Percentiles rank a stretch among this genome's conserved stretches.
Evolutionary conservation across 2,797 vertebrate species (phyloP).

Genomic region (Ispidina lecontei): DNA sequence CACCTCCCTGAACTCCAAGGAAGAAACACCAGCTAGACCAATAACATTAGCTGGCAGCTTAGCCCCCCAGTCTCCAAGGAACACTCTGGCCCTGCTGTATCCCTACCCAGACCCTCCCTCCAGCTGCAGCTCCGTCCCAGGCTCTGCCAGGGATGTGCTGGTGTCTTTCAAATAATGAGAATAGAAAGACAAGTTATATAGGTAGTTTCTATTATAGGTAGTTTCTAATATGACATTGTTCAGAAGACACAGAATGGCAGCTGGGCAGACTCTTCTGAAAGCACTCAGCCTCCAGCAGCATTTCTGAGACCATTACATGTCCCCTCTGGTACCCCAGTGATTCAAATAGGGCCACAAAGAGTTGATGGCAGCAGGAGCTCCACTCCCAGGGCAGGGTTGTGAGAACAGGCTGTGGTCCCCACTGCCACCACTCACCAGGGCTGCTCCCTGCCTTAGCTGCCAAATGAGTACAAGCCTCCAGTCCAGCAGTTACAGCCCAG

Average conservation of each 20-base stretch:
- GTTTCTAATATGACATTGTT: not conserved
- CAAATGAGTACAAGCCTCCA: not conserved
- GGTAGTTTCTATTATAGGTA: not conserved
- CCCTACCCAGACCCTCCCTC: not conserved
- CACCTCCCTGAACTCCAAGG: not conserved
- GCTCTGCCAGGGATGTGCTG: not conserved
- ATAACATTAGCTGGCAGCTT: not conserved
- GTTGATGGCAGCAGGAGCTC: not conserved
- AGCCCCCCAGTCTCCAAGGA: not conserved
- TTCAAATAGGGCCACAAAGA: accelerated
- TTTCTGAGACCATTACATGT: not conserved
- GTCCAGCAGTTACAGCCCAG: accelerated
- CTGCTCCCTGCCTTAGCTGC: not conserved
- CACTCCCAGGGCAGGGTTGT: not conserved
- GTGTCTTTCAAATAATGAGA: accelerated
- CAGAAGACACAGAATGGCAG: not conserved
- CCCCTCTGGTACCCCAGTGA: not conserved
- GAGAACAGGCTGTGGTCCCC: not conserved
- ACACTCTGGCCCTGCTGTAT: accelerated
- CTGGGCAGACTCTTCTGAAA: not conserved
- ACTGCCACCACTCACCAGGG: not conserved
- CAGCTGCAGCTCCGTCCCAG: not conserved
- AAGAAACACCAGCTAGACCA: not conserved
- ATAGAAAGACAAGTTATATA: not conserved
- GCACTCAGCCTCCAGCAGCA: not conserved